A percentile compares a stretch with the other conserved stretches of the same genome.
Evolutionary conservation across 1,140 invertebrate genomes (phyloP).

Genomic region (Papilio helenus): DNA sequence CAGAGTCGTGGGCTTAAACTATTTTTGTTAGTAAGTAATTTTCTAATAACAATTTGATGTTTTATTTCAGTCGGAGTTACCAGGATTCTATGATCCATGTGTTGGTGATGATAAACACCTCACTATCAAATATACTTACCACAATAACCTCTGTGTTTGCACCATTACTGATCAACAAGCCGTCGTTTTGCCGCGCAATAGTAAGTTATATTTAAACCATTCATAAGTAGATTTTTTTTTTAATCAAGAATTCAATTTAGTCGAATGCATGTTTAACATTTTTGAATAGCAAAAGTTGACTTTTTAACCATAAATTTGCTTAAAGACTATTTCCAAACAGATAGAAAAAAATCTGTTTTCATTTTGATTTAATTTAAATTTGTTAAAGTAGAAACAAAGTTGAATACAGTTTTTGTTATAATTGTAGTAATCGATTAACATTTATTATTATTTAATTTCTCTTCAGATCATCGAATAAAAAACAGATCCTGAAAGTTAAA

Average conservation of each 20-base stretch:
- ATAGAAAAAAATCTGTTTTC: too few relatives aligned
- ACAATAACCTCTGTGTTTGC: constrained; percentile 89
- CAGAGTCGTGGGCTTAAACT: background rate
- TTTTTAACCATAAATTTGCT: too few relatives aligned
- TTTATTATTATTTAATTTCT: constrained; percentile 17
- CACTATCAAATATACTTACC: constrained; percentile 93
- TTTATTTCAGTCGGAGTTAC: constrained; percentile 92
- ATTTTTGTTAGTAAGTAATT: background rate
- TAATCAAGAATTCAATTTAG: too few relatives aligned
- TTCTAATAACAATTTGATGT: constrained; percentile 23
- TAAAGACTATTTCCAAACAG: too few relatives aligned
- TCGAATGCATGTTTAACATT: too few relatives aligned
- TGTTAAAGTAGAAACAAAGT: too few relatives aligned
- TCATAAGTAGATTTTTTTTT: too few relatives aligned
- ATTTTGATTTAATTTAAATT: too few relatives aligned
- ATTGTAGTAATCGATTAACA: too few relatives aligned
- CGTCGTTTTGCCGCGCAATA: constrained; percentile 68
- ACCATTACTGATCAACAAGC: constrained; percentile 88
- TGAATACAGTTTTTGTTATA: too few relatives aligned
- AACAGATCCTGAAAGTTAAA: constrained; percentile 73
- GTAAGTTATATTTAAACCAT: constrained; percentile 53
- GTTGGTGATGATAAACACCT: constrained; percentile 96
- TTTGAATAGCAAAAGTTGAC: too few relatives aligned
- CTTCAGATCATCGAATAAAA: constrained; percentile 75
- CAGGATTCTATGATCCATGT: constrained; percentile 98